Conservation (phyloP, 2,113 vertebrate species). For the Coregonus clupeaformis region DNA sequence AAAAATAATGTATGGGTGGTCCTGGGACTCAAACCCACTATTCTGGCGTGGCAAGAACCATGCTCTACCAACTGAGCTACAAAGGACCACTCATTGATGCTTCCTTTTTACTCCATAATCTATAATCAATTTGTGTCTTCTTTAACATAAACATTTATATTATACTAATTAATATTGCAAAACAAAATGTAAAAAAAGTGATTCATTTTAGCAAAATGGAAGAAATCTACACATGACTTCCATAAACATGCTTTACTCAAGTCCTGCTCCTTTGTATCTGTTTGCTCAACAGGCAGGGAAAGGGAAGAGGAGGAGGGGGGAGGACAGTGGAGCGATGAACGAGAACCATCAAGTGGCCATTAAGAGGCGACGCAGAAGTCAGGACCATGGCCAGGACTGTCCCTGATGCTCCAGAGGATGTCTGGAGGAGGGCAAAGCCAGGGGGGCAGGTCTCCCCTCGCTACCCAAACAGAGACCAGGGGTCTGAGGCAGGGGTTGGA, state of each 20-base stretch:
- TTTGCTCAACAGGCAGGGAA: conserved; percentile 54
- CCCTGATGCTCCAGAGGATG: conserved; percentile 34
- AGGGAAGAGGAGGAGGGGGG: conserved; percentile 61
- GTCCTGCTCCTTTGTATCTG: not conserved
- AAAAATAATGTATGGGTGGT: not conserved
- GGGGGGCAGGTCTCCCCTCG: conserved; percentile 39
- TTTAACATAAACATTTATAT: too few relatives aligned
- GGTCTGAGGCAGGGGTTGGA: conserved; percentile 43
- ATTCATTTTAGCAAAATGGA: too few relatives aligned
- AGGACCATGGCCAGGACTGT: conserved; percentile 47
- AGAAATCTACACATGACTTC: too few relatives aligned
- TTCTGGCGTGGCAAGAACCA: too few relatives aligned
- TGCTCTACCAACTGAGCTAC: not conserved
- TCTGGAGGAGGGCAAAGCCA: conserved; percentile 18
- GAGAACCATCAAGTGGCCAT: conserved; percentile 58
- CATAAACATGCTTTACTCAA: too few relatives aligned
- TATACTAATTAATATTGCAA: too few relatives aligned
- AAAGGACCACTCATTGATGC: not conserved
- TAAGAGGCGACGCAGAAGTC: conserved; percentile 68
- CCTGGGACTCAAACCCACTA: too few relatives aligned
- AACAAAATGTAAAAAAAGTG: too few relatives aligned
- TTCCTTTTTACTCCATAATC: too few relatives aligned
- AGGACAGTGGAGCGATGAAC: conserved; percentile 45
- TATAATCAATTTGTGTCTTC: too few relatives aligned
- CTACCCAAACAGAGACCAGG: conserved; percentile 29